Percentiles rank a stretch among this genome's conserved stretches.
These are phyloP conservation scores for Meriones psammophilus DNA, from an alignment of 2,797 vertebrate genomes.

Conservation along the genomic window DNA sequence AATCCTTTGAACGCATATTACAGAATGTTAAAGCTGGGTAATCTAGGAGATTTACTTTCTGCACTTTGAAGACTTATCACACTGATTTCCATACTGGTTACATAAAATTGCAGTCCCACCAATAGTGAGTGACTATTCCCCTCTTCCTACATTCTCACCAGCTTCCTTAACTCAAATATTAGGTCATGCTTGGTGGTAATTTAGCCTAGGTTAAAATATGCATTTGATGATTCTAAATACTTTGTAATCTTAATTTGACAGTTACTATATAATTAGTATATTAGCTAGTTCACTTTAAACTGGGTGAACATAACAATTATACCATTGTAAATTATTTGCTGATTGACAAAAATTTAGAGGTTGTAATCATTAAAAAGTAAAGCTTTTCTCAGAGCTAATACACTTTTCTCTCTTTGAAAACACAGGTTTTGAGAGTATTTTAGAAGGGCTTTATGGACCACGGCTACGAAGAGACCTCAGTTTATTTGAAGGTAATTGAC, in stretches of 20 bases:
- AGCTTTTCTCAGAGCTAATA: conserved; percentile 64
- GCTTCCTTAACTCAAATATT: neutral
- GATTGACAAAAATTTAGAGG: neutral
- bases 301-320: neutral
- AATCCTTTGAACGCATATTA: neutral
- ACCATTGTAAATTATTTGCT: conserved; percentile 53
- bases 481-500: conserved; percentile 97
- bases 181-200: neutral
- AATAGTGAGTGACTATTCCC: neutral
- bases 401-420: conserved; percentile 76
- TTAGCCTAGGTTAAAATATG: conserved; percentile 52
- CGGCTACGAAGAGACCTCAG: conserved; percentile 98
- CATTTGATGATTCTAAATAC: conserved; percentile 47
- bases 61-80: neutral
- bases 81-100: neutral
- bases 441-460: conserved; percentile 99
- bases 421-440: conserved; percentile 99
- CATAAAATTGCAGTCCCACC: neutral
- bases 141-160: neutral
- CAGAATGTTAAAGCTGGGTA: neutral
- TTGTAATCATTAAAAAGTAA: conserved; percentile 56
- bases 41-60: neutral
- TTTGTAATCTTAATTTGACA: conserved; percentile 33
- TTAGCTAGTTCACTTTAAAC: conserved; percentile 43
- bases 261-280: neutral